Evolutionary conservation across 2,888 invertebrate genomes (phyloP).

Genomic region (Erebia ligea): DNA sequence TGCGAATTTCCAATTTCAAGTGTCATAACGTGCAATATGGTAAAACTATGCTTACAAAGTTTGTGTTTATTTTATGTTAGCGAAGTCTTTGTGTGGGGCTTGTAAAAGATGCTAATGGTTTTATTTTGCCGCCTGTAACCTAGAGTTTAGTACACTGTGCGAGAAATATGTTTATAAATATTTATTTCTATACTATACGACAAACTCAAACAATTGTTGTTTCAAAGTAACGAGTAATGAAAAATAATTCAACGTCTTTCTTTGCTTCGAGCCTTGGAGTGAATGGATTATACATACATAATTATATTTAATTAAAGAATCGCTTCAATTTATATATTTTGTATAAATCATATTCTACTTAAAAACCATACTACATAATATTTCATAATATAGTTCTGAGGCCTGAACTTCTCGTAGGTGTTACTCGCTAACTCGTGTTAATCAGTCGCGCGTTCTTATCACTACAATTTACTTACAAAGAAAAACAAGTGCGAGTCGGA

Average conservation of each 20-base stretch:
- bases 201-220: conserved; percentile 31
- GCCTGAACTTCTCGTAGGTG: too few relatives aligned
- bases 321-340: too few relatives aligned
- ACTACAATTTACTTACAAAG: too few relatives aligned
- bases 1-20: conserved; percentile 69
- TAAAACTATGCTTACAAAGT: conserved; percentile 60
- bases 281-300: too few relatives aligned
- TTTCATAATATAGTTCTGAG: too few relatives aligned
- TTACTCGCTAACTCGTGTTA: too few relatives aligned
- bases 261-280: too few relatives aligned
- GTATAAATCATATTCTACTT: too few relatives aligned
- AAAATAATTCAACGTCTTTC: neutral
- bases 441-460: too few relatives aligned
- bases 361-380: too few relatives aligned
- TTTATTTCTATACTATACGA: conserved; percentile 23
- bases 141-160: conserved; percentile 20
- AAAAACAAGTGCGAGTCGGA: too few relatives aligned
- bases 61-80: conserved; percentile 48
- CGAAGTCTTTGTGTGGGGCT: conserved; percentile 41
- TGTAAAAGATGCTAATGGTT: conserved; percentile 47
- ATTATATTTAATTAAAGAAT: too few relatives aligned
- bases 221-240: neutral
- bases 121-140: conserved; percentile 42
- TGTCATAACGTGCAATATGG: conserved; percentile 58
- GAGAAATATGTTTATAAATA: conserved; percentile 26